Evolutionary conservation across 2,888 invertebrate species (phyloP), one percentile per base, ranked within the genome.

Genomic region (Caenorhabditis virilis): DNA sequence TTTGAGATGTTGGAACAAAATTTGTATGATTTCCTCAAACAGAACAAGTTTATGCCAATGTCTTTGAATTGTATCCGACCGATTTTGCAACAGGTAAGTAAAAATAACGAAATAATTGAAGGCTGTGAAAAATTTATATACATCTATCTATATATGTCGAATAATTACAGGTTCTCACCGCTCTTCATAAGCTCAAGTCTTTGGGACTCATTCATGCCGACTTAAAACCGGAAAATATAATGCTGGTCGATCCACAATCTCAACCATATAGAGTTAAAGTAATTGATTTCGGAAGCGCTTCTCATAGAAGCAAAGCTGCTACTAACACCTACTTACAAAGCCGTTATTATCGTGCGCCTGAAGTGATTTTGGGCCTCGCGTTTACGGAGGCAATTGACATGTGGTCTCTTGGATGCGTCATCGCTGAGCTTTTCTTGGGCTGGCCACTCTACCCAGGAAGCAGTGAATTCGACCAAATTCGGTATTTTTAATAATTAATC

Each of bases 371-470:
- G 82, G 98, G 98, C 22, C 87, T 98, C 79, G 97, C 95, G 66
- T 98, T 98, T 87, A 95, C 95, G 87, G 98, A 99, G 86, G 94
- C 97, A 15, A 98, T 98, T 81, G 98, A 98, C 86, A 99, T 99
- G 97, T 98, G 98, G 98, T 97, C 95, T 6, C 87, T 98, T 74
- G 98, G 98, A 59, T 99, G 98, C 86, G 98, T 99, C 69, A 95
- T 98, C 45, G 98, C 98, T 2, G 98, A 99, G 85, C 88, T 98
- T 76, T 98, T 98, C 87, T 88, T 99, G 42, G 98, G 98, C 70
- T 99, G 98, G 98, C 98, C 98, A 16, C 88, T 99, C 35, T 98
- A 98, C 87, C 98, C 98, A 0, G 98, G 98, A 71, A 93, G 94
- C 51, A 95, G 95, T 18, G 98, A 98, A 87, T 99, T 97, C 86